Conservation (phyloP, 92 coral and sea anemone genomes). For the Montipora capitata region DNA sequence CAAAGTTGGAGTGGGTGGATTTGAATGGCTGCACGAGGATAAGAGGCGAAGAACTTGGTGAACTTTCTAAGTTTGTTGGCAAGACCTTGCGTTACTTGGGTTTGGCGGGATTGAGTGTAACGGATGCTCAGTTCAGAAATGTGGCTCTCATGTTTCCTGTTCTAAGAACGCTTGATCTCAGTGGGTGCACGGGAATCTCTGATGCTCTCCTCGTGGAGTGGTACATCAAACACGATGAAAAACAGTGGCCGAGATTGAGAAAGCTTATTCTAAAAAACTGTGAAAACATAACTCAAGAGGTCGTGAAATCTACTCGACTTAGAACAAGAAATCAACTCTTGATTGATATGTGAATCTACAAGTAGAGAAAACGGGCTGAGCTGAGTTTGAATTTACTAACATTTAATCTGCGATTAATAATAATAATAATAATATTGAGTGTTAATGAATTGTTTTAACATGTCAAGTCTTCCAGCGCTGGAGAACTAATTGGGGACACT, state of each 20-base stretch:
- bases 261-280: constrained; percentile 11
- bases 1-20: constrained; percentile 30
- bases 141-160: constrained; percentile 12
- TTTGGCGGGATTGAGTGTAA: background rate
- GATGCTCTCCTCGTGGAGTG: constrained; percentile 39
- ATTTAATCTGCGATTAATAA: no score
- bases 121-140: constrained; percentile 4
- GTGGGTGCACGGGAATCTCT: background rate
- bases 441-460: no score
- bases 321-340: constrained; percentile 38
- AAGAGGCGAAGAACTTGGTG: background rate
- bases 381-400: no score
- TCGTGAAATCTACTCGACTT: background rate
- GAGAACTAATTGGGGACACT: no score
- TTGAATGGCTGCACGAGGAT: background rate
- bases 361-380: no score
- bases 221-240: constrained; percentile 8
- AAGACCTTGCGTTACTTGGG: constrained; percentile 26
- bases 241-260: constrained; percentile 21
- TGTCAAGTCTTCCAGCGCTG: no score
- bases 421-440: no score
- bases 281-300: no score
- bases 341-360: constrained; percentile 1
- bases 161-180: constrained; percentile 23
- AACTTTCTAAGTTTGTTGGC: constrained; percentile 3